A percentile compares a stretch with the other conserved stretches of the same genome.
These are phyloP conservation scores for Boloria euphrosyne DNA, from an alignment of 2,888 invertebrate species.

Conservation along the genomic window DNA sequence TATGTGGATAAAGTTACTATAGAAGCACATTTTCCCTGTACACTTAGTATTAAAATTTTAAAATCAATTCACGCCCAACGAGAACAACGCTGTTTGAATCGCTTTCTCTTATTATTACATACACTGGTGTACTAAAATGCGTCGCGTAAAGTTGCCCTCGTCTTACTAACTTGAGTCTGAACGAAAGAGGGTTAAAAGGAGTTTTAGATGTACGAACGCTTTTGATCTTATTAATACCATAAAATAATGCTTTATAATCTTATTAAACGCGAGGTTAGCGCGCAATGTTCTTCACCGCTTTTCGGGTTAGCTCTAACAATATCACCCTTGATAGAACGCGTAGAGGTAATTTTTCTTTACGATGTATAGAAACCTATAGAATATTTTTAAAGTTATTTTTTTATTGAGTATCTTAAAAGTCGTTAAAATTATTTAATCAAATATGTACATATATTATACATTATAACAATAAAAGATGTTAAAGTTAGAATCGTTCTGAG, in stretches of 20 bases:
- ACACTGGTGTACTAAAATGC: background rate
- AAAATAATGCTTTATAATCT: constrained; percentile 89
- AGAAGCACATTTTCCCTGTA: background rate
- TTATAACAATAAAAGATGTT: constrained; percentile 4
- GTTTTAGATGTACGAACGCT: constrained; percentile 84
- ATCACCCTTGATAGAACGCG: constrained; percentile 59
- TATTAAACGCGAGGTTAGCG: constrained; percentile 88
- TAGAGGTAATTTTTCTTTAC: too few species aligned
- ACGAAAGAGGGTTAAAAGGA: constrained; percentile 82
- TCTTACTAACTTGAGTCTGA: constrained; percentile 75
- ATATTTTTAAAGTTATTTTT: too few species aligned
- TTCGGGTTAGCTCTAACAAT: constrained; percentile 52
- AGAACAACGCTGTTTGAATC: constrained; percentile 1
- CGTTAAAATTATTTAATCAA: background rate
- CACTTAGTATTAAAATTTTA: background rate
- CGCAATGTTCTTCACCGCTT: constrained; percentile 63
- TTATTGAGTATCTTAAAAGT: too few species aligned
- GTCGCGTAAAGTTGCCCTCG: constrained; percentile 64
- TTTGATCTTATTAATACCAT: constrained; percentile 89
- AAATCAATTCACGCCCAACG: constrained; percentile 9
- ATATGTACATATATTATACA: background rate
- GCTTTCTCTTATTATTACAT: constrained; percentile 14
- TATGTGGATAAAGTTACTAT: background rate
- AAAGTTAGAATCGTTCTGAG: constrained; percentile 18
- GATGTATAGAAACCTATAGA: too few species aligned